phyloP scores from a whole-genome alignment of 2,888 invertebrate genomes.

The Micoletzkya japonica region DNA sequence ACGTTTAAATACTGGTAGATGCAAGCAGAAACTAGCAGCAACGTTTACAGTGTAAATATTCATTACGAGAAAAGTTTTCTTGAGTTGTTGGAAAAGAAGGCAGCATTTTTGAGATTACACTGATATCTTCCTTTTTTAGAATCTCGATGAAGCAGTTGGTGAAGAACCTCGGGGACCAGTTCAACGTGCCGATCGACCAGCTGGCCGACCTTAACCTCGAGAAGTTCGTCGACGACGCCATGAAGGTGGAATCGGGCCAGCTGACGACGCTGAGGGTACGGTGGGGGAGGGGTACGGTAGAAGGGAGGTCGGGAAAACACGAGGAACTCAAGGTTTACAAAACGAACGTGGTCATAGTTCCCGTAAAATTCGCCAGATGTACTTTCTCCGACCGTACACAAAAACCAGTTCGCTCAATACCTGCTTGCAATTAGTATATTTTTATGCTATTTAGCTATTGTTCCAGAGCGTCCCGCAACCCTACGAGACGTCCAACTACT shows the following conservation, averaged over 20 bases:
- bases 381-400: too few relatives aligned
- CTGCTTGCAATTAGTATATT: too few relatives aligned
- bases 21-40: neutral
- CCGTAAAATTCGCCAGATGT: too few relatives aligned
- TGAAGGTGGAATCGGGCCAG: constrained; percentile 60
- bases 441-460: neutral
- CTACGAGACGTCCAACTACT: constrained; percentile 47
- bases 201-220: constrained; percentile 50
- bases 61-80: neutral
- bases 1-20: neutral
- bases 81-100: neutral
- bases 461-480: constrained; percentile 42
- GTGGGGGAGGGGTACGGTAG: too few relatives aligned
- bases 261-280: constrained; percentile 55
- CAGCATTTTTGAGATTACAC: neutral
- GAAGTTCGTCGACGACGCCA: constrained; percentile 60
- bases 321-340: too few relatives aligned
- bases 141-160: constrained; percentile 60
- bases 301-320: too few relatives aligned
- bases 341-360: too few relatives aligned
- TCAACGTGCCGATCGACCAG: constrained; percentile 53
- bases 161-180: constrained; percentile 60
- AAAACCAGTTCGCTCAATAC: too few relatives aligned
- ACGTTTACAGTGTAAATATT: neutral
- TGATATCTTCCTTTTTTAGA: too few relatives aligned